Evolutionary conservation across 2,888 invertebrate genomes (phyloP).

Genomic region (Clunio marinus): DNA sequence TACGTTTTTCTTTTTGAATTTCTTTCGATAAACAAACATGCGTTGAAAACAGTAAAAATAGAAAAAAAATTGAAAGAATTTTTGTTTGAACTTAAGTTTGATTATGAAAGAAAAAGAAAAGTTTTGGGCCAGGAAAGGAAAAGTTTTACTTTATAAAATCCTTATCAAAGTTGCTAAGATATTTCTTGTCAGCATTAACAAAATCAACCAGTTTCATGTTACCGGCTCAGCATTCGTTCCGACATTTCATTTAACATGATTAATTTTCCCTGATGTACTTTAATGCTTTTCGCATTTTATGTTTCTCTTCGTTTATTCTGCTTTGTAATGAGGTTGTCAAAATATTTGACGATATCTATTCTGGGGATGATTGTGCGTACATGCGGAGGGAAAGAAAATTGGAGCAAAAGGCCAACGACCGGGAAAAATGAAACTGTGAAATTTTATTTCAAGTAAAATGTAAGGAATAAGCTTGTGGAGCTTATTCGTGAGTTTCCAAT

Average conservation of each 20-base stretch:
- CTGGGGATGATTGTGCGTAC: slow-evolving; percentile 18
- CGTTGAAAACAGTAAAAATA: background rate
- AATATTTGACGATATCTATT: slow-evolving; percentile 26
- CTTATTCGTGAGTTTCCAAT: background rate
- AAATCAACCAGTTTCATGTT: too few species aligned
- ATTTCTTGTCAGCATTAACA: too few species aligned
- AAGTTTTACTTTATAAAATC: too few species aligned
- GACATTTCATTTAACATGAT: background rate
- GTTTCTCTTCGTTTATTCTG: slow-evolving; percentile 12
- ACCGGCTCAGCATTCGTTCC: background rate
- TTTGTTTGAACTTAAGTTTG: too few species aligned
- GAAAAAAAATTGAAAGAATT: too few species aligned
- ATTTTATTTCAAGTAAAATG: background rate
- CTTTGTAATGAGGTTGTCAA: slow-evolving; percentile 32
- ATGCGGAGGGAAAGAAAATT: background rate
- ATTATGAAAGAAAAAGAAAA: too few species aligned
- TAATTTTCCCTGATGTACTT: too few species aligned
- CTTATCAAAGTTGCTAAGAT: too few species aligned
- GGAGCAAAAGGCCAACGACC: slow-evolving; percentile 33
- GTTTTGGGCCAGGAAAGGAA: too few species aligned
- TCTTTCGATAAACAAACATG: background rate
- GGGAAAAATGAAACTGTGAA: slow-evolving; percentile 16
- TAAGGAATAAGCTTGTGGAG: background rate
- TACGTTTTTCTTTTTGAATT: background rate
- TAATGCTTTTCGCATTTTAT: slow-evolving; percentile 17